A percentile compares a stretch with the other conserved stretches of the same genome.
Evolutionary conservation across 1,140 invertebrate genomes (phyloP).

Genomic region (Neodiprion pinetum): DNA sequence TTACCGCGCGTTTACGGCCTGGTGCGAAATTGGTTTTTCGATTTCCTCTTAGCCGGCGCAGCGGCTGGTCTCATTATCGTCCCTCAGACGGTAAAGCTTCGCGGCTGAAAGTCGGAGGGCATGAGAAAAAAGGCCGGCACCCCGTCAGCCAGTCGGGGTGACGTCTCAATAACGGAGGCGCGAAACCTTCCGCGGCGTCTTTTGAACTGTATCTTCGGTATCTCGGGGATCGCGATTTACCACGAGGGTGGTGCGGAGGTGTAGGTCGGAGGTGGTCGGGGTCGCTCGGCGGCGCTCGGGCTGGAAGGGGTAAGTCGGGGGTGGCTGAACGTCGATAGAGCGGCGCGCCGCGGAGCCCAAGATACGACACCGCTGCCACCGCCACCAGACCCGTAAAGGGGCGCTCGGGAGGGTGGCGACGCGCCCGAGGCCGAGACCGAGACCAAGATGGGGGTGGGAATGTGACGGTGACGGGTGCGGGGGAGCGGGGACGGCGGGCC

Average conservation of each 20-base stretch:
- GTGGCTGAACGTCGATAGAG: constrained; percentile 62
- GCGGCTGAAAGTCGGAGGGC: constrained; percentile 28
- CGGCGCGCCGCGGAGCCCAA: constrained; percentile 63
- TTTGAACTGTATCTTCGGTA: constrained; percentile 39
- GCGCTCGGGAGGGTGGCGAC: constrained; percentile 38
- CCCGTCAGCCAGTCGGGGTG: constrained; percentile 14
- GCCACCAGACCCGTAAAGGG: constrained; percentile 56
- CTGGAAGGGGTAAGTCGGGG: constrained; percentile 37
- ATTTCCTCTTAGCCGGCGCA: constrained; percentile 32
- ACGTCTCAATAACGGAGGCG: constrained; percentile 54
- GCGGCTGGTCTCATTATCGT: constrained; percentile 20
- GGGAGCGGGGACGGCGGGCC: constrained; percentile 26
- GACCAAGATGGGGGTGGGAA: constrained; percentile 15
- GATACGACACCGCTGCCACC: constrained; percentile 62
- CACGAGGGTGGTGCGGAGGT: not conserved
- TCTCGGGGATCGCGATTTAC: constrained; percentile 49
- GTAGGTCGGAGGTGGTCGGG: constrained; percentile 16
- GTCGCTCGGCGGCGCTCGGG: constrained; percentile 10
- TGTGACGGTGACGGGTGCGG: constrained; percentile 24
- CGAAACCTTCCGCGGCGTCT: constrained; percentile 24
- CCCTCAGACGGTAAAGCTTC: not conserved
- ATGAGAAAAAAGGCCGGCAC: constrained; percentile 21
- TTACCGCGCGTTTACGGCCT: constrained; percentile 22
- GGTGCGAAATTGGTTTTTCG: not conserved
- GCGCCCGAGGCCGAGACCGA: not conserved